These are phyloP conservation scores for Choloepus didactylus DNA, from an alignment of 2,797 vertebrate species.

Conservation along the genomic window DNA sequence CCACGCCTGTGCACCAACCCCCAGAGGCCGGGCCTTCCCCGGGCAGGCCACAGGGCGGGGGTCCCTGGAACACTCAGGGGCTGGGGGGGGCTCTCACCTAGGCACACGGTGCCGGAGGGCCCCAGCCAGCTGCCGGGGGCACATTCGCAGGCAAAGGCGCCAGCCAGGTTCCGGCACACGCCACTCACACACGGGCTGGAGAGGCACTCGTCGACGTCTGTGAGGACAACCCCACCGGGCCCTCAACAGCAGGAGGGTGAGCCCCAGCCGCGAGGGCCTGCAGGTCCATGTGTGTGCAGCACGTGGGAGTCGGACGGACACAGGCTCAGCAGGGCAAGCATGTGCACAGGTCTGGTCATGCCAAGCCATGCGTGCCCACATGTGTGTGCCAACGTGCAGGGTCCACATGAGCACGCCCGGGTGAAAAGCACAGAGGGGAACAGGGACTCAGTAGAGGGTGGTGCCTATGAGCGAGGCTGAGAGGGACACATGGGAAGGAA, in stretches of 20 bases:
- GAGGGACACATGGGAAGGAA: not conserved
- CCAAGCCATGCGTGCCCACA: not conserved
- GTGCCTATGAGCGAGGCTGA: not conserved
- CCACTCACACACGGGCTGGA: constrained; percentile 95
- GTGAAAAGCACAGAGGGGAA: not conserved
- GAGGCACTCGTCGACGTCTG: constrained; percentile 96
- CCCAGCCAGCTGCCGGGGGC: constrained; percentile 95
- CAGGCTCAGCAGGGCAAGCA: too few relatives aligned
- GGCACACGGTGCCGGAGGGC: constrained; percentile 94
- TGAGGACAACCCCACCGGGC: not conserved
- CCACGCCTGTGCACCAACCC: accelerated
- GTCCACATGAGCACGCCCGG: accelerated
- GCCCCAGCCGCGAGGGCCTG: too few relatives aligned
- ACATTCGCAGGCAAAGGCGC: constrained; percentile 95
- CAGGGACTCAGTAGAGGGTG: not conserved
- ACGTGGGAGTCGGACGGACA: accelerated
- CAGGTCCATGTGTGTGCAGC: too few relatives aligned
- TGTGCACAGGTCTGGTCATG: not conserved
- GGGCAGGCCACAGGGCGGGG: not conserved
- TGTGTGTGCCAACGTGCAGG: accelerated
- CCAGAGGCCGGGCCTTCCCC: not conserved
- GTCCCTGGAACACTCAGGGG: accelerated
- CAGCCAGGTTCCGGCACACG: constrained; percentile 93
- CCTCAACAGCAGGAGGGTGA: not conserved
- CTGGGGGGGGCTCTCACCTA: constrained; percentile 90